Base-by-base conservation (phyloP, 2,888 invertebrate species). In the Taphrorychus bicolor region DNA sequence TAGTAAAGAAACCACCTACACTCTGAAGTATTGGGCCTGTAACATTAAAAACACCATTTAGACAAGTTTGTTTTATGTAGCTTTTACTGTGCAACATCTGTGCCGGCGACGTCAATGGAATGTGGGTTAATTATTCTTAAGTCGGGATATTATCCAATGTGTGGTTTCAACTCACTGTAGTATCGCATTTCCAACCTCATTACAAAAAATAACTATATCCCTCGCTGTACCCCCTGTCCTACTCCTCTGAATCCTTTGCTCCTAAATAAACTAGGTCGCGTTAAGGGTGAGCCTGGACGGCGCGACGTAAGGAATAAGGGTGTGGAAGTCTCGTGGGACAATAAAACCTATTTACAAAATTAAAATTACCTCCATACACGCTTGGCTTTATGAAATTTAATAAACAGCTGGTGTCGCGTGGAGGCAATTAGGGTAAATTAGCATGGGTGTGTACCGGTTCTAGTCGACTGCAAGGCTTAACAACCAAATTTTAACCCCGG, bases 1-100 rank as follows among this genome's bases (percentile, higher is more conserved):
- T 63, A 63, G 57, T 63, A 63, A 52, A 63, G 41, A 57, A 52
- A 53, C 59, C 65, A 59, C 65, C 65, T 59, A 65, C 65, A 59
- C 45, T 22, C 9, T 14, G 23, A 42, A 56, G 54, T 62, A 56
- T 51, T 53, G 54, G 42, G 56, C 32, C 45, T 56, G 42, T 62
- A 62, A 54, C 24, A 62, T 48, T 61, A 61, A 62, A 54, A 45
- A 48, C 32, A 48, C 49, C 56, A 62, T 56, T 54, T 42, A 52
- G 52, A 54, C 22, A 41, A 54, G 41, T 52, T 61, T 24, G 51
- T 52, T 52, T 60, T 41, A 19, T 3, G 45, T 56, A 41, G 11
- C 19, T 14, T 53, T 19, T 41, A 56, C 45, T 45, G 45, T 49
- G 23, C 32, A 63, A 63, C 63, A 63, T 63, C 57, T 63, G 63